phyloP scores from a whole-genome alignment of 2,797 vertebrate genomes.

The Bovichtus diacanthus region DNA sequence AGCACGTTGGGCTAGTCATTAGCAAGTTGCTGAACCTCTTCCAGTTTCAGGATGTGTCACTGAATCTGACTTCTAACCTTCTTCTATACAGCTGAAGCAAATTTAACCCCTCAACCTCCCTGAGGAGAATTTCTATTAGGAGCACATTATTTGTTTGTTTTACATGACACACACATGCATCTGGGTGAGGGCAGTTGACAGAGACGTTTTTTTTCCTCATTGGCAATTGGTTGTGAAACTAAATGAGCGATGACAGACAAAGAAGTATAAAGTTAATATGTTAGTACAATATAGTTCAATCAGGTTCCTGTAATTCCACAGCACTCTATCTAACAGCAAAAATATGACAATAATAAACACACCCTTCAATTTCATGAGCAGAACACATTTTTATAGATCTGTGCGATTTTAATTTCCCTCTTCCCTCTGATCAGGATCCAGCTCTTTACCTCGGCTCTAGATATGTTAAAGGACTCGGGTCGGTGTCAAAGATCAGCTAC shows the following conservation, averaged over 20 bases:
- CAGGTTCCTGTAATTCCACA: slow-evolving; percentile 9
- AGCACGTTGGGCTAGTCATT: not conserved
- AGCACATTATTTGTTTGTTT: slow-evolving; percentile 2
- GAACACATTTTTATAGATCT: slow-evolving; percentile 7
- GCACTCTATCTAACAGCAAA: not conserved
- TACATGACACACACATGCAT: slow-evolving; percentile 6
- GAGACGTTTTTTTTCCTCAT: not conserved
- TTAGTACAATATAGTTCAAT: not conserved
- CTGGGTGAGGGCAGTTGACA: not conserved
- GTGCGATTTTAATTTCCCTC: slow-evolving; percentile 28
- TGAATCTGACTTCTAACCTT: slow-evolving; percentile 26
- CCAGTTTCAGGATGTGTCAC: not conserved
- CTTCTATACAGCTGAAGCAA: not conserved
- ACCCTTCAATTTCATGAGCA: slow-evolving; percentile 24
- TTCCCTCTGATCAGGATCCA: slow-evolving; percentile 53
- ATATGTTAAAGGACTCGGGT: slow-evolving; percentile 51
- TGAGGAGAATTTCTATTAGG: not conserved
- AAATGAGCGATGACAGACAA: slow-evolving; percentile 1
- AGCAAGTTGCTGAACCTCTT: not conserved
- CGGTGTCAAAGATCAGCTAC: slow-evolving; percentile 72
- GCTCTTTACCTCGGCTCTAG: slow-evolving; percentile 33
- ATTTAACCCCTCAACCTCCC: slow-evolving; percentile 9
- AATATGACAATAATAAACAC: slow-evolving; percentile 26
- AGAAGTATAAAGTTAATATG: not conserved
- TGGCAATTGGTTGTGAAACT: not conserved